phyloP scores from a whole-genome alignment of 2,797 vertebrate species.

The Mareca penelope region DNA sequence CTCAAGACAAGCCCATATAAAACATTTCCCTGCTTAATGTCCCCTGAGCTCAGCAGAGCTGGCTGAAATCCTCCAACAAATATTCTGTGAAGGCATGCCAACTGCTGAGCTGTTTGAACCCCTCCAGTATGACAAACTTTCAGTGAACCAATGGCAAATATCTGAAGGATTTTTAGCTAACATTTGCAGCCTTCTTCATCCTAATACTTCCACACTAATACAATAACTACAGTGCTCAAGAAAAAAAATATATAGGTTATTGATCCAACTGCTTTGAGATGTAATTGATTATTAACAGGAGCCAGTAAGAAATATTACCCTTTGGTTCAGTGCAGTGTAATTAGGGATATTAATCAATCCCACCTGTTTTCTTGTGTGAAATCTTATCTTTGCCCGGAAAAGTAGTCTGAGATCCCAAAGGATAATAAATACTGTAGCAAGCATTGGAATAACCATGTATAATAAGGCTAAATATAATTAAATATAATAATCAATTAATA shows the following conservation, averaged over 20 bases:
- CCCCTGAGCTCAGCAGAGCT: neutral
- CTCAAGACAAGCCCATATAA: neutral
- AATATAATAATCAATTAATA: neutral
- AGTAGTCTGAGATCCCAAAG: constrained; percentile 17
- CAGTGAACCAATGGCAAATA: neutral
- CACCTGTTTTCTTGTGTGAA: neutral
- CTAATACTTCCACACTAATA: neutral
- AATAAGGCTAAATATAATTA: neutral
- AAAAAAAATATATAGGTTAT: constrained; percentile 24
- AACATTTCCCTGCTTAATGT: neutral
- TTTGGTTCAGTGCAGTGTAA: constrained; percentile 29
- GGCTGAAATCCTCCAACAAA: neutral
- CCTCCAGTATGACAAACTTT: neutral
- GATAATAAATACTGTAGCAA: neutral
- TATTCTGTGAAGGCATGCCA: neutral
- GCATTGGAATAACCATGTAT: neutral
- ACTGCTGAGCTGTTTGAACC: neutral
- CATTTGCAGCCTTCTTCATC: neutral
- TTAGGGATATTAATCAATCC: constrained; percentile 64
- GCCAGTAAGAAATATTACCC: constrained; percentile 43
- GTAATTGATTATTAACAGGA: constrained; percentile 53
- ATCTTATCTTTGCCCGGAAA: constrained; percentile 3
- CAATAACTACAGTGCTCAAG: neutral
- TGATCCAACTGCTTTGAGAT: constrained; percentile 52
- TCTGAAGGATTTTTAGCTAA: constrained; percentile 16